Conservation (phyloP, 2,113 vertebrate species). For the Platichthys stellatus region DNA sequence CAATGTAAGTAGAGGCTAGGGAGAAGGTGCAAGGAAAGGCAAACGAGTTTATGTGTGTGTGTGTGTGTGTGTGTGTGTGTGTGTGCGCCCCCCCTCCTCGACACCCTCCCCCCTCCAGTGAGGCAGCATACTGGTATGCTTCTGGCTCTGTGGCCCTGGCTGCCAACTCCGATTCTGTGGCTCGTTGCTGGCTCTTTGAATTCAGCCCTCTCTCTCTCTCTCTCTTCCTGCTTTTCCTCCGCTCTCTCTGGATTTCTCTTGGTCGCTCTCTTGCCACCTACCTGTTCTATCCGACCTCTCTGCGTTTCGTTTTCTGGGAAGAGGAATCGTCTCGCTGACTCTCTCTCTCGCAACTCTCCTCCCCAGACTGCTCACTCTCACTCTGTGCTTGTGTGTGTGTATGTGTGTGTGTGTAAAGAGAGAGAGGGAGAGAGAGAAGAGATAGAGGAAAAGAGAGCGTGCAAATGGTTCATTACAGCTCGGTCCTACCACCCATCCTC, state of each 20-base stretch:
- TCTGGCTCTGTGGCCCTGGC: slow-evolving; percentile 72
- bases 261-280: slow-evolving; percentile 4
- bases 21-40: slow-evolving; percentile 24
- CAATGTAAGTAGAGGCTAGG: slow-evolving; percentile 59
- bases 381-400: neutral
- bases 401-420: slow-evolving; percentile 19
- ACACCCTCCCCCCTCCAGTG: slow-evolving; percentile 65
- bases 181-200: slow-evolving; percentile 26
- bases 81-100: slow-evolving; percentile 11
- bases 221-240: neutral
- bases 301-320: slow-evolving; percentile 43
- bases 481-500: slow-evolving; percentile 62
- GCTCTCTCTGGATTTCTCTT: neutral
- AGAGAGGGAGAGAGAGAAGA: slow-evolving; percentile 33
- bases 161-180: slow-evolving; percentile 49
- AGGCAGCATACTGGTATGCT: slow-evolving; percentile 82
- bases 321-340: slow-evolving; percentile 36
- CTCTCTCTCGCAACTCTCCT: slow-evolving; percentile 31
- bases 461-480: slow-evolving; percentile 73
- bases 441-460: slow-evolving; percentile 62
- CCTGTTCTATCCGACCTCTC: slow-evolving; percentile 34
- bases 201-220: slow-evolving; percentile 19
- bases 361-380: slow-evolving; percentile 24
- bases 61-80: neutral
- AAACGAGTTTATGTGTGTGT: slow-evolving; percentile 30